Percentiles rank a stretch among this genome's conserved stretches.
Conservation (phyloP, 2,113 vertebrate genomes). For the Hirundichthys speculiger region DNA sequence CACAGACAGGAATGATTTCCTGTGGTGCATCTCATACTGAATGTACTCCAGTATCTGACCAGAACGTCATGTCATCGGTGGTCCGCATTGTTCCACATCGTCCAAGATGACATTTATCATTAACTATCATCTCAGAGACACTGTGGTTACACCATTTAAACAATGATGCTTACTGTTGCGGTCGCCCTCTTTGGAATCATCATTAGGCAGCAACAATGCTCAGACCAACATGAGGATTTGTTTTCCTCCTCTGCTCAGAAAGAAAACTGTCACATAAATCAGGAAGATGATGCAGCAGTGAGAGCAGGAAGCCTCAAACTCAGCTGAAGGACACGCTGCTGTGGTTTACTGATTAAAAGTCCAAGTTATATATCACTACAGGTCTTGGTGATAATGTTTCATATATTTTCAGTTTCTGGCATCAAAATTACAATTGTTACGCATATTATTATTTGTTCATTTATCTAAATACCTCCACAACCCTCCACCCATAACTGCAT, state of each 20-base stretch:
- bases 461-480: too few species aligned
- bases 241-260: conserved; percentile 21
- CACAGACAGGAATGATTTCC: too few species aligned
- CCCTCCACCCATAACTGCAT: too few species aligned
- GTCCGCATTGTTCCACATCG: too few species aligned
- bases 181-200: background rate
- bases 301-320: background rate
- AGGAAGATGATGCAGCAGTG: background rate
- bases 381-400: too few species aligned
- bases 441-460: too few species aligned
- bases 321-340: background rate
- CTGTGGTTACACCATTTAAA: conserved; percentile 6
- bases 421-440: too few species aligned
- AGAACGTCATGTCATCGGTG: too few species aligned
- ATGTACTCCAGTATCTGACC: too few species aligned
- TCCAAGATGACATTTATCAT: too few species aligned
- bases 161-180: conserved; percentile 4
- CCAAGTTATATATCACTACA: background rate
- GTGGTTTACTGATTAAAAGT: background rate
- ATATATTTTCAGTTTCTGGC: too few species aligned
- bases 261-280: conserved; percentile 25
- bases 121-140: background rate
- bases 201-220: conserved; percentile 7
- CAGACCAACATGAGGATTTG: background rate
- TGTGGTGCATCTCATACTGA: too few species aligned